phyloP scores from a whole-genome alignment of 2,797 vertebrate species.

The Scolopax rusticola region DNA sequence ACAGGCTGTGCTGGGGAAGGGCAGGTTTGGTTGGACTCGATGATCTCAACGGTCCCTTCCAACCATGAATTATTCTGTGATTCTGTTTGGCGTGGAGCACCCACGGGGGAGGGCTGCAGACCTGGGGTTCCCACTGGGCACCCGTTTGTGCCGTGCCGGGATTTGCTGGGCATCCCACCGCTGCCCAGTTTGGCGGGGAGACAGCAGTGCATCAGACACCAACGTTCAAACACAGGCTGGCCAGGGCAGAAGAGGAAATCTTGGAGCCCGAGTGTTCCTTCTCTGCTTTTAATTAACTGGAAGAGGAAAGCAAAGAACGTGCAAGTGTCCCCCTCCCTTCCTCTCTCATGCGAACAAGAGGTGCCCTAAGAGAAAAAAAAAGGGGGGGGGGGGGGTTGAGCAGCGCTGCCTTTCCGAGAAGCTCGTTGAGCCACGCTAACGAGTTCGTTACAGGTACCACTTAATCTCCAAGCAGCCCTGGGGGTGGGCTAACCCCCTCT shows the following conservation, averaged over 20 bases:
- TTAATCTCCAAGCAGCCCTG: fast-evolving
- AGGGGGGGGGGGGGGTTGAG: background rate
- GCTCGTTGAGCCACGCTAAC: background rate
- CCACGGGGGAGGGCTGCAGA: background rate
- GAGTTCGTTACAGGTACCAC: fast-evolving
- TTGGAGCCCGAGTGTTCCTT: fast-evolving
- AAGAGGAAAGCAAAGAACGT: background rate
- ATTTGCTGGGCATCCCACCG: fast-evolving
- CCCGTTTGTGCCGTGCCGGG: fast-evolving
- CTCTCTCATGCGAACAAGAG: background rate
- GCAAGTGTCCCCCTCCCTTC: background rate
- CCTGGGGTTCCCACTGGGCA: fast-evolving
- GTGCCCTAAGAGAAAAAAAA: background rate
- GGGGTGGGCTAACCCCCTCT: background rate
- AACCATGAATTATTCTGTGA: no score
- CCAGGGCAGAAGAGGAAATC: background rate
- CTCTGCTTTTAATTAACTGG: background rate
- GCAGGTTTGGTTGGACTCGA: background rate
- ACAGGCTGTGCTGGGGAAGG: background rate
- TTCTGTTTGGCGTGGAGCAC: background rate
- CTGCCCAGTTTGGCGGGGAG: background rate
- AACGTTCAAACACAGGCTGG: fast-evolving
- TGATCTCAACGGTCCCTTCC: no score
- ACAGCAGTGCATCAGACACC: fast-evolving
- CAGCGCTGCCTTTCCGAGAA: background rate